These are phyloP conservation scores for Rachycentron canadum DNA, from an alignment of 2,797 vertebrate genomes.

Conservation along the genomic window DNA sequence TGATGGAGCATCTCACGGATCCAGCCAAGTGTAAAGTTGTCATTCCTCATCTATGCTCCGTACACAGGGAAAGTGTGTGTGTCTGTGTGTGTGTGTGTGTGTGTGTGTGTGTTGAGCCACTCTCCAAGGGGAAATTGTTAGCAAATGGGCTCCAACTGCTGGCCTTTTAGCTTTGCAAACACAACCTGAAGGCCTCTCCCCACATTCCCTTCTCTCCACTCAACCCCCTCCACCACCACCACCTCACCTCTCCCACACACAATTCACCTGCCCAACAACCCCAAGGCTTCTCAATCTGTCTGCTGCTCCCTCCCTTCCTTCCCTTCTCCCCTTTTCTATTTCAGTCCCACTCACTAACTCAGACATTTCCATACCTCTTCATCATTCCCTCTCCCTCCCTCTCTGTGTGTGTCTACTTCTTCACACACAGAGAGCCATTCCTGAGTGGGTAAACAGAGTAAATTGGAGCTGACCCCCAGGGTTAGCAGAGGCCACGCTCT, in stretches of 20 bases:
- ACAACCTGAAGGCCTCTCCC: conserved; percentile 75
- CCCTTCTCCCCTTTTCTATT: conserved; percentile 44
- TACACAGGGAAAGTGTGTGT: conserved; percentile 46
- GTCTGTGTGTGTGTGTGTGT: conserved; percentile 32
- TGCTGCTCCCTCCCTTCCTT: conserved; percentile 16
- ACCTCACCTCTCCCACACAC: conserved; percentile 35
- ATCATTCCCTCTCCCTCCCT: conserved; percentile 69
- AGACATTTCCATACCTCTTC: conserved; percentile 77
- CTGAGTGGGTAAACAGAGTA: conserved; percentile 86
- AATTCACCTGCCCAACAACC: conserved; percentile 79
- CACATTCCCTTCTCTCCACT: conserved; percentile 49
- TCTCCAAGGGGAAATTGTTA: conserved; percentile 84
- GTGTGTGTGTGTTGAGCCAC: conserved; percentile 62
- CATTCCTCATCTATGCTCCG: conserved; percentile 62
- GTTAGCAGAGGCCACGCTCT: conserved; percentile 79
- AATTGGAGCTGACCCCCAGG: conserved; percentile 84
- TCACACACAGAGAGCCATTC: conserved; percentile 79
- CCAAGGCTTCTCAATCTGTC: conserved; percentile 64
- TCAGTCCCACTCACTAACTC: conserved; percentile 49
- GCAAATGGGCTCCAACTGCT: conserved; percentile 84
- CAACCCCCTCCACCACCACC: neutral
- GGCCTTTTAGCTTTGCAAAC: conserved; percentile 82
- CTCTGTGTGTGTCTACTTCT: conserved; percentile 58
- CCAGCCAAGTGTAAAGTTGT: conserved; percentile 64
- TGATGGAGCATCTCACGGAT: conserved; percentile 51